These are phyloP conservation scores for Carettochelys insculpta DNA, from an alignment of 2,113 vertebrate genomes.

Conservation along the genomic window DNA sequence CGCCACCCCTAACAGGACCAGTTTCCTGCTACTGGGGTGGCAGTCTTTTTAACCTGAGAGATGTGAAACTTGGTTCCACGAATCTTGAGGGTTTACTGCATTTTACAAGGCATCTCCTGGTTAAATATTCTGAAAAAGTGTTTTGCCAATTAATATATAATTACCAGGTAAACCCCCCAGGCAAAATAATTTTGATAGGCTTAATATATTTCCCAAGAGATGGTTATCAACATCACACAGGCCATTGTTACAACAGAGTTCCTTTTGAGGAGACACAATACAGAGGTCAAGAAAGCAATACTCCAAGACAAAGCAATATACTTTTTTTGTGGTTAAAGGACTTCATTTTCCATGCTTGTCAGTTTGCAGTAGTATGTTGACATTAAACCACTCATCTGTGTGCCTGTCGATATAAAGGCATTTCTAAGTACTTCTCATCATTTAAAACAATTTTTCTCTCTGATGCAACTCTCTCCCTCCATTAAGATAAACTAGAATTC, in stretches of 20 bases:
- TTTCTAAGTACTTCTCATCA: neutral
- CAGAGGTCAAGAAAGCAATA: neutral
- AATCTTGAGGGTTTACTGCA: too few relatives aligned
- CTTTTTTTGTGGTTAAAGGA: neutral
- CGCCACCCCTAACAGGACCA: too few relatives aligned
- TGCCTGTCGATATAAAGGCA: neutral
- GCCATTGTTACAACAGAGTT: neutral
- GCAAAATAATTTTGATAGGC: neutral
- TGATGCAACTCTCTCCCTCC: neutral
- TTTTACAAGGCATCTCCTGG: neutral
- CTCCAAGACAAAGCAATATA: neutral
- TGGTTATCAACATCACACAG: rapidly evolving
- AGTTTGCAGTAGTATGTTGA: rapidly evolving
- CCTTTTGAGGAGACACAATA: neutral
- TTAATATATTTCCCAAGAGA: neutral
- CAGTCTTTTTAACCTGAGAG: too few relatives aligned
- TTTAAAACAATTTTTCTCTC: neutral
- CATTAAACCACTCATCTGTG: neutral
- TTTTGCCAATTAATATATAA: neutral
- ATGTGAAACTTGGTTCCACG: too few relatives aligned
- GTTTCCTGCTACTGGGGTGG: too few relatives aligned
- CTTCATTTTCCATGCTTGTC: neutral
- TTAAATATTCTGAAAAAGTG: neutral
- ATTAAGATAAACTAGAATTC: neutral
- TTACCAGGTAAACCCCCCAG: neutral